Base-by-base conservation (phyloP, 2,797 vertebrate species). In the Protosalanx chinensis region DNA sequence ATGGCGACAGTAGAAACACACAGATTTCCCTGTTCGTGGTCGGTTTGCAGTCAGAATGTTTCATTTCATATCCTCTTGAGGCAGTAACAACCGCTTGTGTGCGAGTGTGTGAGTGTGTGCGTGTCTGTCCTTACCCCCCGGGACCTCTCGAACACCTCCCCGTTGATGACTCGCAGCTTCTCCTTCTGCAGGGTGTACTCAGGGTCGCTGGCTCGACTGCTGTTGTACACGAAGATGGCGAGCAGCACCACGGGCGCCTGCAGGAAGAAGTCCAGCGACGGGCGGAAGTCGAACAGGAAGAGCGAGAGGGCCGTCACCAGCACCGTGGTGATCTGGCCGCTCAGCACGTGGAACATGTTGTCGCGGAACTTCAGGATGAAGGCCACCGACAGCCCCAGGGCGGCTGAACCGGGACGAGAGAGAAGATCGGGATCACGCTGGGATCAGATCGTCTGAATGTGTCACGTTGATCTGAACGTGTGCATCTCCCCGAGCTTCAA, bases 321-420 rank as follows among this genome's bases (percentile, higher is more conserved):
- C 51, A 99, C 95, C 0, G 97, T 98, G 82, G 94, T 98, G 85
- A 99, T 90, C 86, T 99, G 97, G 20, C 94, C 94, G 18, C 95
- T 97, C 86, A 98, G 92, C 70, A 99, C 96, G 8, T 99, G 98
- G 87, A 99, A 99, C 97, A 99, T 99, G 86, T 99, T 99, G 91
- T 99, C 97, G 80, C 95, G 88, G 87, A 98, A 99, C 82, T 99
- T 99, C 78, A 99, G 87, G 84, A 99, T 99, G 90, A 98, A 99
- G 82, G 97, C 97, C 82, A 99, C 97, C 0, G 94, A 96, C 53
- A 99, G 90, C 72, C 98, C 97, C 70, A 98, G 88, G 60, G 91
- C 94, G 72, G 88, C 97, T 93, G 73, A 20, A 30, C 6, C 12
- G 12, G 37, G 10, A 3, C 41, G 41, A 6, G 41, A 46, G 41